Percentiles rank a stretch among this genome's conserved stretches.
Conservation (phyloP, 2,888 invertebrate species). For the Platypus cylindrus region DNA sequence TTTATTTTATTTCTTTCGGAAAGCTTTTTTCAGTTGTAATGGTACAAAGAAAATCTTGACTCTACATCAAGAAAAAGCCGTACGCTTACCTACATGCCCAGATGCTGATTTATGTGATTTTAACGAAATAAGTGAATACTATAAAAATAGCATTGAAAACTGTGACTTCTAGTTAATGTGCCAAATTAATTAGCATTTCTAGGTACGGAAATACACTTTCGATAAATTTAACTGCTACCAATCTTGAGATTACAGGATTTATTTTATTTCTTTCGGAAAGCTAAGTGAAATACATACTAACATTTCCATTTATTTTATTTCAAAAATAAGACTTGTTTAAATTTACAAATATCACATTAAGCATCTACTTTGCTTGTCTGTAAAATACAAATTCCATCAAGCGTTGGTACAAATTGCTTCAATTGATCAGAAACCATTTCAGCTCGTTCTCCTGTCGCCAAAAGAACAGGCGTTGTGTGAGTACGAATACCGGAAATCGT, state of each 20-base stretch:
- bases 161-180: no score
- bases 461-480: constrained; percentile 92
- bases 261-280: no score
- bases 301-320: no score
- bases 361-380: constrained; percentile 28
- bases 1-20: no score
- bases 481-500: constrained; percentile 99
- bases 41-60: constrained; percentile 44
- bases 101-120: constrained; percentile 51
- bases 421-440: constrained; percentile 97
- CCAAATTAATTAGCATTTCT: no score
- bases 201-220: no score
- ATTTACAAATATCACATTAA: not conserved
- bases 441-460: constrained; percentile 92
- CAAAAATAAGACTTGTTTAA: no score
- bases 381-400: constrained; percentile 97
- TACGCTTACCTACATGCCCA: constrained; percentile 58
- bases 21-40: constrained; percentile 28
- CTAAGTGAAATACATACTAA: no score
- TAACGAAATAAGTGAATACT: constrained; percentile 41
- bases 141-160: constrained; percentile 45
- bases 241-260: no score
- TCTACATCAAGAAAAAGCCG: constrained; percentile 61
- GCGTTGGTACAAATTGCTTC: constrained; percentile 76
- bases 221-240: no score